Evolutionary conservation across 2,797 vertebrate species (phyloP), one percentile per base, ranked within the genome.

Genomic region (Coregonus suidteri): DNA sequence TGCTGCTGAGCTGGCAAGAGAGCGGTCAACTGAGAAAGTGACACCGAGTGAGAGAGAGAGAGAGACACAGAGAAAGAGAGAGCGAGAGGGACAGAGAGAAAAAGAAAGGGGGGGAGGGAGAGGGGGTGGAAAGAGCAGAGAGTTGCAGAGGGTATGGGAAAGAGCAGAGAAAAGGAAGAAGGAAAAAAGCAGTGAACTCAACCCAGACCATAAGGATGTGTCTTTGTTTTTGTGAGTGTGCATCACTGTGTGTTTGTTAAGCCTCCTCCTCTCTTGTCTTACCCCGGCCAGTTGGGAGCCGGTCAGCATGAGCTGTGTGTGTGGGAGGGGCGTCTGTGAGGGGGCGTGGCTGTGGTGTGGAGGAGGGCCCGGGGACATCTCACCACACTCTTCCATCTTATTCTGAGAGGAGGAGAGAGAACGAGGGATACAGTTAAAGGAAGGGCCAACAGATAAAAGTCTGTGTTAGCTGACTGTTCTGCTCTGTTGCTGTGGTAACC

Each of bases 1-100:
- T 98, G 97, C 91, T 98, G 97, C 93, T 97, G 96, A 0, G 96
- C 95, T 0, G 96, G 97, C 91, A 98, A 94, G 87, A 97, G 95
- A 52, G 96, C 96, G 4, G 96, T 96, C 83, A 97, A 89, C 96
- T 96, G 92, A 75, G 72, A 30, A 65, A 71, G 54, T 25, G 59
- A 79, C 79, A 53, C 35, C 25, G n/a, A 69, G 35, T 16, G 47
- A 69, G 56, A 66, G 73, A 74, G 59, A 66, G 35, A 53, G 53
- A 41, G n/a, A 62, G 25, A 35, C 41, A 56, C 18, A 75, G 9
- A 75, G 53, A 11, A 34, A 74, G 18, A 9, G 53, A 66, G 65
- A 62, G 52, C 79, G 72, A 16, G 53, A 67, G 71, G 25, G 62
- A 68, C 62, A 75, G 30, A 69, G 64, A 41, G 56, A n/a, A 11